phyloP scores from a whole-genome alignment of 2,888 invertebrate genomes.

The Thalpophila matura region DNA sequence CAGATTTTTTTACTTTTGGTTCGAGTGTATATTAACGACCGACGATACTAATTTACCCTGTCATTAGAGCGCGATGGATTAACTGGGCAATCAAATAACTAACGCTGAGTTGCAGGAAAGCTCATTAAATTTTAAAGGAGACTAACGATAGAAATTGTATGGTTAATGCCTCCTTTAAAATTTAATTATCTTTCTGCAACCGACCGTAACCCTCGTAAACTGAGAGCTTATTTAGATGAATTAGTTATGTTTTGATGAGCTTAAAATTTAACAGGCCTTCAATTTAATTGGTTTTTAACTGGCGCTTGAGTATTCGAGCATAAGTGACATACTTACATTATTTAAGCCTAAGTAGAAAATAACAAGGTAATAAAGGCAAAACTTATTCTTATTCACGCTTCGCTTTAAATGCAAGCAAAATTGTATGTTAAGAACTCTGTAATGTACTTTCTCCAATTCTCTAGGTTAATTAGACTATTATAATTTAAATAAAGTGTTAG shows the following conservation, averaged over 20 bases:
- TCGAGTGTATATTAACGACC: slow-evolving; percentile 8
- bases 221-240: too few relatives aligned
- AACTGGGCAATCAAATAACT: slow-evolving; percentile 27
- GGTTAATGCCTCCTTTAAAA: too few relatives aligned
- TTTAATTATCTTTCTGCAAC: too few relatives aligned
- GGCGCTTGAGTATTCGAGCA: too few relatives aligned
- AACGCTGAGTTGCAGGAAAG: too few relatives aligned
- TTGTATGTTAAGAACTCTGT: slow-evolving; percentile 9
- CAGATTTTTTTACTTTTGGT: background rate
- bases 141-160: too few relatives aligned
- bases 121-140: too few relatives aligned
- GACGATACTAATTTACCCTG: too few relatives aligned
- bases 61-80: slow-evolving; percentile 41
- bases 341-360: slow-evolving; percentile 1
- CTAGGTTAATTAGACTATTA: slow-evolving; percentile 13
- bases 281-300: too few relatives aligned
- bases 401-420: slow-evolving; percentile 3
- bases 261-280: too few relatives aligned
- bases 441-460: slow-evolving; percentile 38
- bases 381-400: background rate
- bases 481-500: background rate
- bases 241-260: too few relatives aligned
- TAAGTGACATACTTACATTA: slow-evolving; percentile 33
- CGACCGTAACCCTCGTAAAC: too few relatives aligned
- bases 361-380: background rate